These are phyloP conservation scores for Rhynchopsitta pachyrhyncha DNA, from an alignment of 2,113 vertebrate species.

Conservation along the genomic window DNA sequence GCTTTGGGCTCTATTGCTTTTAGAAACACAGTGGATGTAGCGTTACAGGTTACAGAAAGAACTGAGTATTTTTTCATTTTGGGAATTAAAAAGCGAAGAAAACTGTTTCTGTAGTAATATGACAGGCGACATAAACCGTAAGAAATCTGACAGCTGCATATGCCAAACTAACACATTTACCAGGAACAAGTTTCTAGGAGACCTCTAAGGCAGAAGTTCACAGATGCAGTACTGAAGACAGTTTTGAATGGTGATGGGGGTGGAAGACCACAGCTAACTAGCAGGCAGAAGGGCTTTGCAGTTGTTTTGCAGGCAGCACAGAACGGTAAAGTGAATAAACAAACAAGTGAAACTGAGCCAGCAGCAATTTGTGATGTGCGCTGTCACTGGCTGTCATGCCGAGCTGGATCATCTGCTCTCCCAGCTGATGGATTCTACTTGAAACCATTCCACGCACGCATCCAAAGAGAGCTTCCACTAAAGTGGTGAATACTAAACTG, in stretches of 20 bases:
- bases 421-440: conserved; percentile 2
- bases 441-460: background rate
- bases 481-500: conserved; percentile 7
- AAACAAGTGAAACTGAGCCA: conserved; percentile 47
- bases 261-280: background rate
- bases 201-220: conserved; percentile 33
- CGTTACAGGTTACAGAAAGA: background rate
- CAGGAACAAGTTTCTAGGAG: background rate
- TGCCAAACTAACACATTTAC: background rate
- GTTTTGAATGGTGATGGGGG: background rate
- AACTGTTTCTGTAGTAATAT: background rate
- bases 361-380: conserved; percentile 36
- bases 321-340: conserved; percentile 49
- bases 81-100: background rate
- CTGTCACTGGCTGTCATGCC: conserved; percentile 54
- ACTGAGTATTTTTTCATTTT: background rate
- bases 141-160: conserved; percentile 27
- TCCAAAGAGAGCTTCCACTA: conserved; percentile 9
- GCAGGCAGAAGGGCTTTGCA: conserved; percentile 28
- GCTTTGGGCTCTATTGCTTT: background rate
- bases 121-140: conserved; percentile 36
- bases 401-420: conserved; percentile 31
- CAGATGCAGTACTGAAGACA: background rate
- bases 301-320: conserved; percentile 41
- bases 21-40: background rate